Conservation (phyloP, 2,888 invertebrate genomes). For the Cosmia trapezina region DNA sequence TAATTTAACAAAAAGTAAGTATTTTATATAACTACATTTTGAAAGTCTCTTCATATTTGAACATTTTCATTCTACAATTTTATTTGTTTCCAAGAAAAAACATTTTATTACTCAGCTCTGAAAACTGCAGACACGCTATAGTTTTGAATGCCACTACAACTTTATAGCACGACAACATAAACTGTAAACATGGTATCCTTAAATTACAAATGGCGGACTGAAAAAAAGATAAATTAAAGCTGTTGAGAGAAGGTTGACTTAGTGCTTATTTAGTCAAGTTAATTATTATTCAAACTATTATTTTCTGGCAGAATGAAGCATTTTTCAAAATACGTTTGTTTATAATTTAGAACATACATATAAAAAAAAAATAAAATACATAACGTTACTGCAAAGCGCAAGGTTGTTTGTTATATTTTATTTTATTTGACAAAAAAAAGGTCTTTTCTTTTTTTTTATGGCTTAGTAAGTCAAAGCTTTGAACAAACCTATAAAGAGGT, state of each 20-base stretch:
- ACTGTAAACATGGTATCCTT: background rate
- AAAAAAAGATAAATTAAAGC: background rate
- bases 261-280: background rate
- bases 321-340: background rate
- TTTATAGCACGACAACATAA: conserved; percentile 18
- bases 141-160: conserved; percentile 30
- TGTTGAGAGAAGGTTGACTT: background rate
- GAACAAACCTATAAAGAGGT: too few species aligned
- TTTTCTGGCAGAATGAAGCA: background rate
- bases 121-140: conserved; percentile 27
- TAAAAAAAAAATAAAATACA: too few species aligned
- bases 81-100: conserved; percentile 33
- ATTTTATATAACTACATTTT: conserved; percentile 11
- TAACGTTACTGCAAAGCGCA: too few species aligned
- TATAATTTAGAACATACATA: background rate
- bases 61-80: conserved; percentile 17
- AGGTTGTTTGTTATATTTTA: too few species aligned
- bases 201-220: background rate
- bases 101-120: conserved; percentile 22
- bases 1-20: background rate
- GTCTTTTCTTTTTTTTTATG: too few species aligned
- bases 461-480: too few species aligned
- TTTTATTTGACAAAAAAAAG: too few species aligned
- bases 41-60: conserved; percentile 15
- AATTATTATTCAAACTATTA: background rate